phyloP scores from a whole-genome alignment of 2,113 vertebrate genomes.

The Centrocercus urophasianus region DNA sequence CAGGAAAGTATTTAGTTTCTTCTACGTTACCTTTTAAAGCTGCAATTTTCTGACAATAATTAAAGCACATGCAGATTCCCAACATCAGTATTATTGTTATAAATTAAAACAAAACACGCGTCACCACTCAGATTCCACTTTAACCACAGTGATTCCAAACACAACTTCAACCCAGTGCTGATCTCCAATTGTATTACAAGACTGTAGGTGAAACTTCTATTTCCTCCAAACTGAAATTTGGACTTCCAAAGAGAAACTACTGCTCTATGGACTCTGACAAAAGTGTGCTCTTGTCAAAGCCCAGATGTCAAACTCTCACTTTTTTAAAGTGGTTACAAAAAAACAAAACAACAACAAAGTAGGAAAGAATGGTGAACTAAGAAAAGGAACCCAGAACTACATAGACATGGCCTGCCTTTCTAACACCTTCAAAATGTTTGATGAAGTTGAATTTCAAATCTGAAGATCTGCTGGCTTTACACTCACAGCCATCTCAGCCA shows the following conservation, averaged over 20 bases:
- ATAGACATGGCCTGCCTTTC: fast-evolving
- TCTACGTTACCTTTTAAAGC: constrained; percentile 16
- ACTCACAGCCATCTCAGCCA: neutral
- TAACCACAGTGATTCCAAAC: constrained; percentile 45
- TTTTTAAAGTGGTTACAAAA: neutral
- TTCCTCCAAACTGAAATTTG: constrained; percentile 13
- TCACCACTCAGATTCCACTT: constrained; percentile 32
- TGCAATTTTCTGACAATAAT: constrained; percentile 28
- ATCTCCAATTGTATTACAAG: constrained; percentile 25
- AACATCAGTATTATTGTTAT: constrained; percentile 40
- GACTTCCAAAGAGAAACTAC: neutral
- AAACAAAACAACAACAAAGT: neutral
- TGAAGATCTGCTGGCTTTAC: neutral
- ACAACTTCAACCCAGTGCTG: neutral
- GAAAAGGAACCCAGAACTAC: neutral
- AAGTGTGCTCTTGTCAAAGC: neutral
- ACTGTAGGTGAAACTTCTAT: constrained; percentile 29
- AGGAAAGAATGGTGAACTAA: neutral
- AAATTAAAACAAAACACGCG: neutral
- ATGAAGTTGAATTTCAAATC: neutral
- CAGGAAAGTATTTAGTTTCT: neutral
- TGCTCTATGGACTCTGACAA: neutral
- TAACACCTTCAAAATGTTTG: neutral
- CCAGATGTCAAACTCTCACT: neutral
- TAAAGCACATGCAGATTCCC: constrained; percentile 8